Evolutionary conservation across 2,797 vertebrate species (phyloP), one percentile per base, ranked within the genome.

Genomic region (Tapera naevia): DNA sequence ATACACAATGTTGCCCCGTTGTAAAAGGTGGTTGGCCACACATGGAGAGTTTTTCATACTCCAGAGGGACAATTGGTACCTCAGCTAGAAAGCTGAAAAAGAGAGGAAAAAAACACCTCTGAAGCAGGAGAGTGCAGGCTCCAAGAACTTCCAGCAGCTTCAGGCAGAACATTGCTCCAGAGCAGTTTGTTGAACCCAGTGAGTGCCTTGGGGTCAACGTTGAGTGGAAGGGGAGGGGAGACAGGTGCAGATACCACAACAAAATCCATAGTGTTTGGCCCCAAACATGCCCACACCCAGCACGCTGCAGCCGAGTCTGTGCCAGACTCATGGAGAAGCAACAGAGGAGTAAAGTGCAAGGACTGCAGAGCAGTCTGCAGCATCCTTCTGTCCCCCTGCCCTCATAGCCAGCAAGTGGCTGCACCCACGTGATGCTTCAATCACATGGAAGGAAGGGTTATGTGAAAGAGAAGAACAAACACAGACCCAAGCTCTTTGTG

Each of bases 231-330:
- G 37, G 32, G 35, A 43, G 62, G 41, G 33, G 12, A 78, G 22
- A 41, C 0, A 8, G 32, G 23, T 9, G 51, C 21, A 60, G 57
- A 58, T 46, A 37, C 62, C 35, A 57, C 0, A 1, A 25, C 15
- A 16, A 58, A 35, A 17, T 21, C 50, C 51, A 7, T 28, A 24
- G 45, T 2, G 1, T 64, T 51, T 3, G 1, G 12, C 25, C 43
- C 33, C 73, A 39, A 25, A 51, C 3, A 2, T 39, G 46, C 24
- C 60, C 33, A 23, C 23, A 25, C 13, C 37, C 17, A 16, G 48
- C 7, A 35, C 4, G 1, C 60, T 66, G 58, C 53, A 46, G 46
- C 22, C 33, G 50, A 45, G 28, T 37, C 64, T 56, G 6, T 37
- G 15, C 43, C 62, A 62, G 57, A 4, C 50, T 37, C 37, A 32